A percentile compares a stretch with the other conserved stretches of the same genome.
phyloP scores from a whole-genome alignment of 2,888 invertebrate genomes.

The Drosophila neotestacea region DNA sequence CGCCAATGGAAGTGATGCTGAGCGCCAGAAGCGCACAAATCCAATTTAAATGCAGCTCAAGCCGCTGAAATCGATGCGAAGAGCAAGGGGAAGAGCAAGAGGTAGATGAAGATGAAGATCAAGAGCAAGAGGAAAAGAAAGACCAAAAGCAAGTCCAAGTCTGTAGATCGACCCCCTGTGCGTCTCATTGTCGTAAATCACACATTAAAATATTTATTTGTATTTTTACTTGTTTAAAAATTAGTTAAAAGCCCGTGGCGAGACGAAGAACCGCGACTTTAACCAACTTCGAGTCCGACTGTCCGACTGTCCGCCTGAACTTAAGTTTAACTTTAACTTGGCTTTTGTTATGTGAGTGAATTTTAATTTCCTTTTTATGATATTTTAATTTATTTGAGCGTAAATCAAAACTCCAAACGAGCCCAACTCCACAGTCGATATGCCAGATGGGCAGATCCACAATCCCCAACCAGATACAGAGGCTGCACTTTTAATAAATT shows the following conservation, averaged over 20 bases:
- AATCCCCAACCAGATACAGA: conserved; percentile 30
- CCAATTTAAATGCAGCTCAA: conserved; percentile 73
- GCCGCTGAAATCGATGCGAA: conserved; percentile 24
- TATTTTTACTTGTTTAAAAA: conserved; percentile 81
- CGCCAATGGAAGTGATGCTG: conserved; percentile 13
- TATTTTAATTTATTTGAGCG: conserved; percentile 84
- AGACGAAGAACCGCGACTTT: conserved; percentile 13
- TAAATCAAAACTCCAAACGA: conserved; percentile 83
- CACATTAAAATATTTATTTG: conserved; percentile 81
- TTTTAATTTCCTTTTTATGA: conserved; percentile 84
- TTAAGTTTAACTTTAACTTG: conserved; percentile 21
- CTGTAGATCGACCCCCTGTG: conserved; percentile 66
- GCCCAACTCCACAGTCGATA: conserved; percentile 46
- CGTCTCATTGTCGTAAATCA: conserved; percentile 80
- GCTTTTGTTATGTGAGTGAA: conserved; percentile 78
- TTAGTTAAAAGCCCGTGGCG: conserved; percentile 75
- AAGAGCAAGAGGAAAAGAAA: conserved; percentile 6
- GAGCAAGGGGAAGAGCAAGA: background rate
- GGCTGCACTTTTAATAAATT: conserved; percentile 80
- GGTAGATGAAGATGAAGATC: background rate
- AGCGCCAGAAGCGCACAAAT: conserved; percentile 79
- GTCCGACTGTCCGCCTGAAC: background rate
- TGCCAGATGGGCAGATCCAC: conserved; percentile 5
- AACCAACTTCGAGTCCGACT: background rate
- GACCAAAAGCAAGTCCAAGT: conserved; percentile 19